Percentiles rank a stretch among this genome's conserved stretches.
These are phyloP conservation scores for Lacerta agilis DNA, from an alignment of 2,797 vertebrate genomes.

Conservation along the genomic window DNA sequence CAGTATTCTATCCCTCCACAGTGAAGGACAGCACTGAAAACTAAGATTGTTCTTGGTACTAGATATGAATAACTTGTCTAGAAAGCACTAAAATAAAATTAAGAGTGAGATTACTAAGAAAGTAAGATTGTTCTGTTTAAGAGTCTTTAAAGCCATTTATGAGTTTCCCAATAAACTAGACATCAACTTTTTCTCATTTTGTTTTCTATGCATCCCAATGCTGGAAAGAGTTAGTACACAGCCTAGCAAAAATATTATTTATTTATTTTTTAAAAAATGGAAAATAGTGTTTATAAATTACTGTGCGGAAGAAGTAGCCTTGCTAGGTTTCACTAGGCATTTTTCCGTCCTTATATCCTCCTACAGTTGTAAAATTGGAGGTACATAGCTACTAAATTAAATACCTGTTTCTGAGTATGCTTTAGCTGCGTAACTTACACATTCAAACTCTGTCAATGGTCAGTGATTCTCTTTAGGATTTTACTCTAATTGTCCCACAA, in stretches of 20 bases:
- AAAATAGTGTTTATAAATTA: neutral
- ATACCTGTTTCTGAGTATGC: neutral
- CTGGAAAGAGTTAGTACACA: neutral
- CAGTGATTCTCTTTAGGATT: neutral
- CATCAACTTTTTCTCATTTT: no score
- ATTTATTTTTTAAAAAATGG: neutral
- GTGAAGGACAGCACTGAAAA: neutral
- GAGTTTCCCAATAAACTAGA: neutral
- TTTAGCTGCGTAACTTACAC: neutral
- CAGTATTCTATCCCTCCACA: neutral
- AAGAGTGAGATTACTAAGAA: constrained; percentile 4
- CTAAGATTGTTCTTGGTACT: neutral
- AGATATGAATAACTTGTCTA: neutral
- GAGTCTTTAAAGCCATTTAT: neutral
- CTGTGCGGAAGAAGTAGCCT: neutral
- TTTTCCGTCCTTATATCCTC: neutral
- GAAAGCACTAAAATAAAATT: constrained; percentile 22
- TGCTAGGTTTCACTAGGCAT: neutral
- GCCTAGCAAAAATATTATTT: no score
- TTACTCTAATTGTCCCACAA: neutral
- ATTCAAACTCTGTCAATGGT: neutral
- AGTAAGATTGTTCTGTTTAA: neutral
- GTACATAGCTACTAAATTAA: neutral
- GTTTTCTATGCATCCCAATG: neutral
- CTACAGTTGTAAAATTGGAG: neutral